These are phyloP conservation scores for Lepus timidus DNA, from an alignment of 2,113 vertebrate species.

Conservation along the genomic window DNA sequence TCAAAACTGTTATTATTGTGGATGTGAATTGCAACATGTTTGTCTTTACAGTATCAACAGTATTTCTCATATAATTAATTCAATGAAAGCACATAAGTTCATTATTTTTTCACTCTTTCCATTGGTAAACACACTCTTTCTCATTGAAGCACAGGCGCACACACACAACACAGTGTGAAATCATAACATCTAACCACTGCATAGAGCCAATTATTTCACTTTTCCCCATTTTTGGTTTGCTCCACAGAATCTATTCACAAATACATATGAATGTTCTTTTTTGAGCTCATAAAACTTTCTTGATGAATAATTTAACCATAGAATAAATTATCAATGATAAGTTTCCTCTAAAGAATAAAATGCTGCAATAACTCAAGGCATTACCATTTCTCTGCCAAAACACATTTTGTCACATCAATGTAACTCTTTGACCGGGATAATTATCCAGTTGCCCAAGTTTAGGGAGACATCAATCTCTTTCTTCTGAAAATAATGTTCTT, in stretches of 20 bases:
- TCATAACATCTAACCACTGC: background rate
- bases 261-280: constrained; percentile 60
- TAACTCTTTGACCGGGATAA: constrained; percentile 53
- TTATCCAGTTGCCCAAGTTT: constrained; percentile 46
- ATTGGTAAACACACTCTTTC: constrained; percentile 44
- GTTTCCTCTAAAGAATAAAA: constrained; percentile 67
- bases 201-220: constrained; percentile 56
- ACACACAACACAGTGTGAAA: background rate
- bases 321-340: constrained; percentile 72
- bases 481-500: constrained; percentile 59
- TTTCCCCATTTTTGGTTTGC: constrained; percentile 50
- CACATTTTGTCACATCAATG: constrained; percentile 39
- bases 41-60: constrained; percentile 24
- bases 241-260: constrained; percentile 55
- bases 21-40: constrained; percentile 18
- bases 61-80: constrained; percentile 53
- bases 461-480: constrained; percentile 16
- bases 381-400: constrained; percentile 53
- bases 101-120: background rate
- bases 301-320: constrained; percentile 71
- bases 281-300: constrained; percentile 43
- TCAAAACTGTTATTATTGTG: constrained; percentile 52
- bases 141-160: background rate
- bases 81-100: constrained; percentile 53
- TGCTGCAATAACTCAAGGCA: constrained; percentile 53